Evolutionary conservation across 2,113 vertebrate genomes (phyloP).

Genomic region (Cairina moschata): DNA sequence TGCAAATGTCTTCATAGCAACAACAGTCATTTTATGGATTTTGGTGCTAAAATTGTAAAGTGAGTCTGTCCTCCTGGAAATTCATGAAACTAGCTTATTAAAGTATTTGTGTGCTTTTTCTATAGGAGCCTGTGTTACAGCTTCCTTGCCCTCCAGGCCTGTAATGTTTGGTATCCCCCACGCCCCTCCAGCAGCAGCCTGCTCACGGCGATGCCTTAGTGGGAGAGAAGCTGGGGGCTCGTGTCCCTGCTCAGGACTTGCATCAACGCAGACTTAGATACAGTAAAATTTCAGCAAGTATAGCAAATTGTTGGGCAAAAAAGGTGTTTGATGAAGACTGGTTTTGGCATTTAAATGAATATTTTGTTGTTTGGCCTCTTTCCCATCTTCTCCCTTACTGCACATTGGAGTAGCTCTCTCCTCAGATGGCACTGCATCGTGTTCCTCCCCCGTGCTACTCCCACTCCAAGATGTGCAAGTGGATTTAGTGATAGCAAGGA

Average conservation of each 20-base stretch:
- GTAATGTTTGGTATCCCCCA: not conserved
- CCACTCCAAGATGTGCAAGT: not conserved
- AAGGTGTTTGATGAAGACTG: not conserved
- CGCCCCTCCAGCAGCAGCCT: not conserved
- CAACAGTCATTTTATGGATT: not conserved
- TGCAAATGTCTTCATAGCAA: not conserved
- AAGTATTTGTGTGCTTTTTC: not conserved
- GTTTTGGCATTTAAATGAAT: not conserved
- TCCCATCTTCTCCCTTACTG: not conserved
- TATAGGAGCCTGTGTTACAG: not conserved
- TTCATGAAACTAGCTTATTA: not conserved
- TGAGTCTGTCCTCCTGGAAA: not conserved
- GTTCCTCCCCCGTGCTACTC: not conserved
- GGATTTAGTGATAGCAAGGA: slow-evolving; percentile 1
- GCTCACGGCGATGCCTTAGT: too few relatives aligned
- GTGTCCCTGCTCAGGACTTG: not conserved
- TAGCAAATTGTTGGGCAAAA: not conserved
- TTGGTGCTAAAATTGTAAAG: not conserved
- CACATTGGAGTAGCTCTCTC: not conserved
- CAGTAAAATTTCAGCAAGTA: not conserved
- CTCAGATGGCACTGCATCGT: not conserved
- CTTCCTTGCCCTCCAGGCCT: not conserved
- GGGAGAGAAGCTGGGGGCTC: not conserved
- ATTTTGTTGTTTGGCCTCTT: not conserved
- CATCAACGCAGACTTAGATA: not conserved